Percentiles rank a stretch among this genome's conserved stretches.
phyloP scores from a whole-genome alignment of 1,140 invertebrate species.

The Dysdera silvatica region DNA sequence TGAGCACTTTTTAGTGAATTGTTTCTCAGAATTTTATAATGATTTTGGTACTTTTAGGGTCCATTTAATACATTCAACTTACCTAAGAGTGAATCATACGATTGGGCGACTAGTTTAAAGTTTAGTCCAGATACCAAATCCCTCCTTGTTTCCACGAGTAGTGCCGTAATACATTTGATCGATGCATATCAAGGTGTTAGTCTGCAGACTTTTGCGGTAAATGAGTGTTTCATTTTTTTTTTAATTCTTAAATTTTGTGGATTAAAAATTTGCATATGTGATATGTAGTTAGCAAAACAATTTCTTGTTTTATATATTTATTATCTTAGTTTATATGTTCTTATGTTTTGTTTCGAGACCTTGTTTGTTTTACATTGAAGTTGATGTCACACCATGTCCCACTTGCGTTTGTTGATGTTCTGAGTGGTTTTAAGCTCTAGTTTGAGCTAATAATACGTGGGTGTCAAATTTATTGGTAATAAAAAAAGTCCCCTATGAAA shows the following conservation, averaged over 20 bases:
- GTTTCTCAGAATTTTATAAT: too few relatives aligned
- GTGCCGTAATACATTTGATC: conserved; percentile 82
- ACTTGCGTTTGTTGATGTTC: too few relatives aligned
- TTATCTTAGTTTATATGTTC: too few relatives aligned
- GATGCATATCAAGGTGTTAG: conserved; percentile 95
- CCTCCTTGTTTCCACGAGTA: conserved; percentile 93
- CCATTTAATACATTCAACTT: conserved; percentile 93
- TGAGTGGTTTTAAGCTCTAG: too few relatives aligned
- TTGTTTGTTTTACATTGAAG: too few relatives aligned
- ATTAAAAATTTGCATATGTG: neutral
- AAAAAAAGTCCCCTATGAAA: too few relatives aligned
- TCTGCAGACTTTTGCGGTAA: conserved; percentile 69
- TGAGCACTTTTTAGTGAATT: too few relatives aligned
- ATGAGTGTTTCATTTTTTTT: neutral
- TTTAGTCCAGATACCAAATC: conserved; percentile 96
- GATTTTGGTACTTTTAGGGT: conserved; percentile 46
- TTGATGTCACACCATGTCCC: too few relatives aligned
- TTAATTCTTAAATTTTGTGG: neutral
- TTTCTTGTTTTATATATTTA: too few relatives aligned
- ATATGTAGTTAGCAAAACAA: neutral
- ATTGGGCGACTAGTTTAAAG: conserved; percentile 90
- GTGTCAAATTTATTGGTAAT: too few relatives aligned
- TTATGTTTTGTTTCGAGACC: too few relatives aligned
- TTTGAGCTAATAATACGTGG: too few relatives aligned
- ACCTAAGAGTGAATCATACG: conserved; percentile 80